Conservation (phyloP, 2,888 invertebrate genomes). For the Conistra vaccinii region DNA sequence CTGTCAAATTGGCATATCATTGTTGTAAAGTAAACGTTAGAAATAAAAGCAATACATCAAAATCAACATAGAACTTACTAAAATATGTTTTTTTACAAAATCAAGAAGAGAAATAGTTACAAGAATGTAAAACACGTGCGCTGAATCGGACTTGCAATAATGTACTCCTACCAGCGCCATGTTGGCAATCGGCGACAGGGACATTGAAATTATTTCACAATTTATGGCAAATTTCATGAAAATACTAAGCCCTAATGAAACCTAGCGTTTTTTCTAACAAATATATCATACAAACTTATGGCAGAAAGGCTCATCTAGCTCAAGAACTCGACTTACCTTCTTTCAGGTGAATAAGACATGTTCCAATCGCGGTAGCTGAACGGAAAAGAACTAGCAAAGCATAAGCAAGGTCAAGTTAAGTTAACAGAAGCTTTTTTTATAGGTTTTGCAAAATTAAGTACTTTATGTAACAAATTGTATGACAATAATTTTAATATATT, state of each 20-base stretch:
- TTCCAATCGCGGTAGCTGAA: conserved; percentile 94
- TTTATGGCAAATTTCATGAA: conserved; percentile 67
- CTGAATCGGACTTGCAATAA: conserved; percentile 80
- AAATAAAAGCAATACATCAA: conserved; percentile 28
- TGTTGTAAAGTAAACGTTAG: conserved; percentile 3
- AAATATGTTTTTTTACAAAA: conserved; percentile 3
- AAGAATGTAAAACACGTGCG: conserved; percentile 84
- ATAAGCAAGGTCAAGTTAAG: conserved; percentile 91
- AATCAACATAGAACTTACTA: conserved; percentile 28
- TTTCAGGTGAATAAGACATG: conserved; percentile 95
- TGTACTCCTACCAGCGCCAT: conserved; percentile 89
- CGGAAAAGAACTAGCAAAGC: conserved; percentile 93
- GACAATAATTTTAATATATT: conserved; percentile 74
- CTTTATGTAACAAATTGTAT: conserved; percentile 37
- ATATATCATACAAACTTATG: conserved; percentile 66
- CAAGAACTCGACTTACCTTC: conserved; percentile 93
- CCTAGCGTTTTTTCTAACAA: conserved; percentile 40
- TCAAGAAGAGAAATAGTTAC: conserved; percentile 9
- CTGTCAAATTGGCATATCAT: conserved; percentile 79
- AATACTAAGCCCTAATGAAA: conserved; percentile 43
- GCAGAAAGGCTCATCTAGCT: conserved; percentile 66
- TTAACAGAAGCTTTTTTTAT: conserved; percentile 84
- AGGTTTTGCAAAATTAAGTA: conserved; percentile 61
- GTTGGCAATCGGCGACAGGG: conserved; percentile 89
- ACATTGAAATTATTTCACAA: conserved; percentile 75